Evolutionary conservation across 2,797 vertebrate species (phyloP).

Genomic region (Stomatorhinus walkeri): DNA sequence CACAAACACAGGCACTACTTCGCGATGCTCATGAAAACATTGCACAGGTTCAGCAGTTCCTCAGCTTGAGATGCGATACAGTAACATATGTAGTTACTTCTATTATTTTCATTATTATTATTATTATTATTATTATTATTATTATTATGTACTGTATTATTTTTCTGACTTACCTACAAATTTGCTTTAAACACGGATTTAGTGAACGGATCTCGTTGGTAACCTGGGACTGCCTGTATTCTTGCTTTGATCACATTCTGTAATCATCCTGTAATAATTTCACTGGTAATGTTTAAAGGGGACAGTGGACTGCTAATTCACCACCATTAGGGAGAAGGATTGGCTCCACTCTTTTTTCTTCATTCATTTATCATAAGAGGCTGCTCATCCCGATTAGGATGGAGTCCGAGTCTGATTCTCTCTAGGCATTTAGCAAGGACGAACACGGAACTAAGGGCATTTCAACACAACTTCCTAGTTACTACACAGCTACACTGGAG

Average conservation of each 20-base stretch:
- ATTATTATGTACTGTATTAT: not conserved
- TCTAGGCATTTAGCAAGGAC: not conserved
- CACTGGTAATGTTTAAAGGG: not conserved
- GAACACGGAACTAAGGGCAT: constrained; percentile 11
- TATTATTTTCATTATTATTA: not conserved
- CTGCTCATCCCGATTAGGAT: not conserved
- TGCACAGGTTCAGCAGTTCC: not conserved
- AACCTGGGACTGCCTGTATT: not conserved
- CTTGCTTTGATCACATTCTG: not conserved
- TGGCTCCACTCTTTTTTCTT: constrained; percentile 3
- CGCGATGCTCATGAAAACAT: not conserved
- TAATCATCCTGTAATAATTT: not conserved
- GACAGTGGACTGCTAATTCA: not conserved
- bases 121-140: not conserved
- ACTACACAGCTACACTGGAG: not conserved
- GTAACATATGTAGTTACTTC: not conserved
- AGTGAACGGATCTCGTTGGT: not conserved
- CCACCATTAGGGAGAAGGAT: constrained; percentile 12
- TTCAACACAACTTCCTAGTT: not conserved
- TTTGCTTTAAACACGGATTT: not conserved
- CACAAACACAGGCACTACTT: not conserved
- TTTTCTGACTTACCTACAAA: not conserved
- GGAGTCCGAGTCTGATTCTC: not conserved
- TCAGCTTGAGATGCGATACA: not conserved
- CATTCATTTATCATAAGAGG: constrained; percentile 24